Conservation (phyloP, 2,888 invertebrate species). For the Epinotia demarniana region DNA sequence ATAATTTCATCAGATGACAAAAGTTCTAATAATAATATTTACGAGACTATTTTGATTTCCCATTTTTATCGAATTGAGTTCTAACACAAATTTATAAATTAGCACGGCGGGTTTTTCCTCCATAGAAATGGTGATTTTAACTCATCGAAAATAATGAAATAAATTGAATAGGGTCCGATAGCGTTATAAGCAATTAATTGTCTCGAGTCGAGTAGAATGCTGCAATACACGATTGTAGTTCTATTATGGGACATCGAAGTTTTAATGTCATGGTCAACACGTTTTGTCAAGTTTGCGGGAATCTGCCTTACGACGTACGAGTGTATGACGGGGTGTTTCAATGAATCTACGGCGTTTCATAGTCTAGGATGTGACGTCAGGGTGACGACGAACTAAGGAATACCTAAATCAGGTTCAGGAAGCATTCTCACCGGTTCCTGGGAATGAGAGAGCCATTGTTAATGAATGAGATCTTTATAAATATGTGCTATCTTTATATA, state of each 20-base stretch:
- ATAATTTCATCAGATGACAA: no score
- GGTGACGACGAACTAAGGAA: neutral
- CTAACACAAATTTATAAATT: no score
- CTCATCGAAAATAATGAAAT: no score
- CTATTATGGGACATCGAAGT: slow-evolving; percentile 1
- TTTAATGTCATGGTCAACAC: slow-evolving; percentile 22
- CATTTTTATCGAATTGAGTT: no score
- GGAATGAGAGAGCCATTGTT: neutral
- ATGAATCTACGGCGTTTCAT: neutral
- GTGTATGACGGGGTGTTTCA: neutral
- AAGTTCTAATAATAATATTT: no score
- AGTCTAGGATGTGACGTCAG: neutral
- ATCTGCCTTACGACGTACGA: neutral
- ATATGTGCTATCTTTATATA: no score
- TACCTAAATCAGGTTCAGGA: neutral
- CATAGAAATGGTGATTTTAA: no score
- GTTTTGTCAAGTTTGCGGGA: slow-evolving; percentile 29
- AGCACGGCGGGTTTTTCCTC: no score
- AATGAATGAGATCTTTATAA: neutral
- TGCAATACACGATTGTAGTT: slow-evolving; percentile 2
- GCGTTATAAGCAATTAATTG: slow-evolving; percentile 6
- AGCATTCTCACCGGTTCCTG: neutral
- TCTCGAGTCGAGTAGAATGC: slow-evolving; percentile 1
- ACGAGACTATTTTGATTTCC: no score
- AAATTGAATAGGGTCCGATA: slow-evolving; percentile 6